Conservation (phyloP, 2,113 vertebrate species). For the Rhizomys pruinosus region DNA sequence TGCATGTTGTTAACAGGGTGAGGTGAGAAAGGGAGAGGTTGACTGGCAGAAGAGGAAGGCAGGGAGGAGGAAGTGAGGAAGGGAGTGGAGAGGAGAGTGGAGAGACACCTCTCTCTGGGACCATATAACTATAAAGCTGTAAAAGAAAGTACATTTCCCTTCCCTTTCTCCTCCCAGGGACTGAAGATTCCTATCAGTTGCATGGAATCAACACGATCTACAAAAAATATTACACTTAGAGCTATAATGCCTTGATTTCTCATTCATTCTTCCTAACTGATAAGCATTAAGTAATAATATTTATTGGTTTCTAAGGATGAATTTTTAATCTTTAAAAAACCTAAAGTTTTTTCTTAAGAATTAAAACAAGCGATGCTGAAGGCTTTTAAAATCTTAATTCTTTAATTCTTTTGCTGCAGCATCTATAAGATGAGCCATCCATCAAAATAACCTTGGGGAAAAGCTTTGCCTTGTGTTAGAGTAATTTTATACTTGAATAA, state of each 20-base stretch:
- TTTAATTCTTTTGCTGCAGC: slow-evolving; percentile 61
- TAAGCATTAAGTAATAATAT: slow-evolving; percentile 63
- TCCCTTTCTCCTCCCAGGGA: not conserved
- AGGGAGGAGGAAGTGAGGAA: not conserved
- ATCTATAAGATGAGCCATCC: slow-evolving; percentile 38
- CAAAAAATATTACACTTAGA: slow-evolving; percentile 37
- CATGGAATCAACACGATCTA: slow-evolving; percentile 53
- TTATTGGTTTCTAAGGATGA: slow-evolving; percentile 58
- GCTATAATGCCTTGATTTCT: slow-evolving; percentile 59
- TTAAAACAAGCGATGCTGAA: slow-evolving; percentile 41
- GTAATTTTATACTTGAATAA: slow-evolving; percentile 48
- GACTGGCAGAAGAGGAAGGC: not conserved
- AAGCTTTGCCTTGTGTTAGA: not conserved
- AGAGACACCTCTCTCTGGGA: not conserved
- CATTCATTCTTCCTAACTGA: slow-evolving; percentile 62
- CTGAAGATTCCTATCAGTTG: slow-evolving; percentile 54
- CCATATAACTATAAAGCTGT: not conserved
- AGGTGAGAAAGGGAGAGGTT: not conserved
- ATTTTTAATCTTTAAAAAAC: slow-evolving; percentile 65
- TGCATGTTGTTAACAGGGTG: not conserved
- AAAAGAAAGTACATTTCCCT: slow-evolving; percentile 64
- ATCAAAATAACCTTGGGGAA: slow-evolving; percentile 8
- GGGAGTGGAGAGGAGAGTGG: too few species aligned
- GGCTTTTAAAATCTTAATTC: slow-evolving; percentile 58
- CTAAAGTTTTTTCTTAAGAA: slow-evolving; percentile 46